Base-by-base conservation (phyloP, 2,888 invertebrate genomes). In the Cylindroiulus punctatus region DNA sequence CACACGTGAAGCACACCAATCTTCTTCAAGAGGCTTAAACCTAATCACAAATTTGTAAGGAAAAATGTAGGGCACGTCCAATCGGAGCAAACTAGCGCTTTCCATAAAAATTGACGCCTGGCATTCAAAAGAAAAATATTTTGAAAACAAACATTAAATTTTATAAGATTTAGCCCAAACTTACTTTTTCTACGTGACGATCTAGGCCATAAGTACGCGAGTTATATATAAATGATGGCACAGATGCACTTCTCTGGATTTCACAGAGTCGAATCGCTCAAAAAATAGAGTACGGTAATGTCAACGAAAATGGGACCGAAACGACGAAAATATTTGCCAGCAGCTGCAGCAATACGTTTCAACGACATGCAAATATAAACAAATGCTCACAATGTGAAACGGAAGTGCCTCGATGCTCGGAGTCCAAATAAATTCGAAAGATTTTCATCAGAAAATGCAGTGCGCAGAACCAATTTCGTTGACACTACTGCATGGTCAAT, bases 221-320 rank as follows among this genome's bases (percentile, higher is more conserved):
- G 30, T 76, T 76, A 76, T 76, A 76, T 76, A 76, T 76, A 76
- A 76, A 76, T 76, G 30, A 30, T 76, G 76, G 30, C 76, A 76
- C 76, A 76, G 76, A 30, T 76, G 76, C 76, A 14, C 22, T 76
- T 26, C 76, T 30, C 65, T 26, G 65, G 26, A n/a, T 57, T 57
- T 57, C 57, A 57, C n/a, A 47, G 47, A 57, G 57, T n/a, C 57
- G 57, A 36, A 4, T 36, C 57, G n/a, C 52, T 12, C n/a, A n/a
- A n/a, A 52, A 52, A 52, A 57, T 57, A 57, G 57, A 57, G 22
- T 65, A 76, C 76, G 76, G 76, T 76, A 30, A 76, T 30, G 76
- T 76, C 76, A 76, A 76, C 76, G 76, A 30, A 76, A 76, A 76
- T 30, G 76, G 76, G 76, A 76, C 76, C 76, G 17, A 76, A 76